These are phyloP conservation scores for Drosophila nr. medialis DNA, from an alignment of 2,888 invertebrate species.

Conservation along the genomic window DNA sequence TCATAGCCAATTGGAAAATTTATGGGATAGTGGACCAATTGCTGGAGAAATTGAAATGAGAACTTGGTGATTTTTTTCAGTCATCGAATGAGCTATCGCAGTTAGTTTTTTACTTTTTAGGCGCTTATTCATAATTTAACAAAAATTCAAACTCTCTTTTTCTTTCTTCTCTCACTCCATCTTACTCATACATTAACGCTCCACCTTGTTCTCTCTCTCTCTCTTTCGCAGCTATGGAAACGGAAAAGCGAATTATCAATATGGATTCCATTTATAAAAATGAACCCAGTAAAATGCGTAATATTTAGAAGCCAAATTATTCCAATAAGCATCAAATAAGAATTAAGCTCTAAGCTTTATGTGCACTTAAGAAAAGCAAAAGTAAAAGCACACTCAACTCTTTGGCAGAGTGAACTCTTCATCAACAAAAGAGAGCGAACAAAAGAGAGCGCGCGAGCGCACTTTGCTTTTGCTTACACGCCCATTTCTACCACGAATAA, in stretches of 20 bases:
- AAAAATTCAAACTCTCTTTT: constrained; percentile 1
- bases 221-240: constrained; percentile 49
- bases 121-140: constrained; percentile 28
- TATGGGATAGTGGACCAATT: constrained; percentile 57
- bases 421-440: constrained; percentile 40
- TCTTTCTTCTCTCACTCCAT: constrained; percentile 3
- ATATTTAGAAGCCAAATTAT: constrained; percentile 40
- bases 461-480: constrained; percentile 66
- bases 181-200: constrained; percentile 6
- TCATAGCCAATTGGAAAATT: constrained; percentile 36
- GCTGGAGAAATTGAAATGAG: constrained; percentile 9
- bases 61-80: constrained; percentile 4
- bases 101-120: constrained; percentile 17
- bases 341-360: constrained; percentile 14
- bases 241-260: constrained; percentile 50
- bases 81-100: background rate
- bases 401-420: constrained; percentile 36
- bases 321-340: constrained; percentile 10
- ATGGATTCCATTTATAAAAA: constrained; percentile 46
- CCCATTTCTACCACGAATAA: constrained; percentile 57
- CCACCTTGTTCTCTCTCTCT: constrained; percentile 3
- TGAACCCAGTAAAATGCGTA: constrained; percentile 39
- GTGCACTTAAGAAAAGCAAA: constrained; percentile 21
- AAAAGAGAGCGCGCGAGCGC: constrained; percentile 73
- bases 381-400: constrained; percentile 35